Conservation (phyloP, 2,888 invertebrate genomes). For the Noctuana brunneofusca region DNA sequence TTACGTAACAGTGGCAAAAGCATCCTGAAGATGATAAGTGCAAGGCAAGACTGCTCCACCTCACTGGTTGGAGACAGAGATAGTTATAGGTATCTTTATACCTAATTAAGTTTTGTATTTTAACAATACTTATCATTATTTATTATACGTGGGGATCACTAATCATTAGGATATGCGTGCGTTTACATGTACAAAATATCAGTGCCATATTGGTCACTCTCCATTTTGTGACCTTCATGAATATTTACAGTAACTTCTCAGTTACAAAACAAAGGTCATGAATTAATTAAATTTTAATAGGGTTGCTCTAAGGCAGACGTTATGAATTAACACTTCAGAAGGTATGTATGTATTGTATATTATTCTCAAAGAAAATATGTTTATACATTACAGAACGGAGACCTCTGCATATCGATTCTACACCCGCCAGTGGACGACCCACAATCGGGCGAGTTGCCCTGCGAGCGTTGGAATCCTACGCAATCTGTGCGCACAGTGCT, state of each 20-base stretch:
- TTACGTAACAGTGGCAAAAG: too few relatives aligned
- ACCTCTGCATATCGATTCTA: conserved; percentile 99
- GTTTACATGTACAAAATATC: too few relatives aligned
- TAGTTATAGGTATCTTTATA: too few relatives aligned
- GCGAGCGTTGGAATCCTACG: conserved; percentile 99
- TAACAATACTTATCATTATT: too few relatives aligned
- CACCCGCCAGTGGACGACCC: conserved; percentile 99
- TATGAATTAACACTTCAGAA: background rate
- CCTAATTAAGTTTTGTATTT: too few relatives aligned
- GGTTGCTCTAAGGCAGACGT: background rate
- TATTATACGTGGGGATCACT: too few relatives aligned
- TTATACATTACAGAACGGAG: conserved; percentile 92
- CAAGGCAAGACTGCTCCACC: too few relatives aligned
- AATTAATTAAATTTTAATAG: background rate
- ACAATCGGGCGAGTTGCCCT: conserved; percentile 98
- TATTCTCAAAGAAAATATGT: background rate
- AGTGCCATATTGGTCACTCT: too few relatives aligned
- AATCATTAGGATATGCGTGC: too few relatives aligned
- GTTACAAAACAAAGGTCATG: background rate
- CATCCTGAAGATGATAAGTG: too few relatives aligned
- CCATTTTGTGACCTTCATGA: background rate
- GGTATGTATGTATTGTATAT: background rate
- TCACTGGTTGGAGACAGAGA: too few relatives aligned
- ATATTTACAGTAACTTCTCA: background rate
- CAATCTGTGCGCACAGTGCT: conserved; percentile 99